phyloP scores from a whole-genome alignment of 2,888 invertebrate species.

The Campaea margaritaria region DNA sequence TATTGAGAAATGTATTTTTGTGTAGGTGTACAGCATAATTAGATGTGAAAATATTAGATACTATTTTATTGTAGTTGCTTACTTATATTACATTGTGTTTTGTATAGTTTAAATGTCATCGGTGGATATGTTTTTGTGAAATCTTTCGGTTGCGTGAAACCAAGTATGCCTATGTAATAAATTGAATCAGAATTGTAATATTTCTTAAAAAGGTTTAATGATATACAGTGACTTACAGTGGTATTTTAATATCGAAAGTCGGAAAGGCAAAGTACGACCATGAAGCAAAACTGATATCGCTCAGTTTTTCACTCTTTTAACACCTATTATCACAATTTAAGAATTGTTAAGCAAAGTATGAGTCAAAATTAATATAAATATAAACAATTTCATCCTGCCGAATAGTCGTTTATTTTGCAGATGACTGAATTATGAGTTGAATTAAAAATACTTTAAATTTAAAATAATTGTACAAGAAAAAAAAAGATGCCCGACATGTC shows the following conservation, averaged over 20 bases:
- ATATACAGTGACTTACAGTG: background rate
- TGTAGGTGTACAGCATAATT: conserved; percentile 62
- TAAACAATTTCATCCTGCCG: conserved; percentile 39
- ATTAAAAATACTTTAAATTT: conserved; percentile 27
- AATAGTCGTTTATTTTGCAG: conserved; percentile 54
- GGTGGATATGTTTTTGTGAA: conserved; percentile 17
- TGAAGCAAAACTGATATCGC: background rate
- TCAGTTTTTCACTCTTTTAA: too few species aligned
- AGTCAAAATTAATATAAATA: background rate
- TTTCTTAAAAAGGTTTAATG: background rate
- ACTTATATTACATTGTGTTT: conserved; percentile 15
- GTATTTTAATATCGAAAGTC: background rate
- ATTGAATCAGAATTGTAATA: too few species aligned
- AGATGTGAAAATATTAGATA: conserved; percentile 25
- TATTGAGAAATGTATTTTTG: conserved; percentile 47
- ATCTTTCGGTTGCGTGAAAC: conserved; percentile 38
- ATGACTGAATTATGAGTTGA: conserved; percentile 47
- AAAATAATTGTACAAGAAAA: conserved; percentile 79
- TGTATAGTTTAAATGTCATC: conserved; percentile 22
- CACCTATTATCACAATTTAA: too few species aligned
- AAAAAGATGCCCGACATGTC: conserved; percentile 80
- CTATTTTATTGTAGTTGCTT: conserved; percentile 25
- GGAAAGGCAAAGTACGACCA: background rate
- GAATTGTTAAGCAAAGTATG: too few species aligned
- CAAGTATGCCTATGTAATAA: background rate